Base-by-base conservation (phyloP, 2,888 invertebrate species). In the Lissonota sp. region DNA sequence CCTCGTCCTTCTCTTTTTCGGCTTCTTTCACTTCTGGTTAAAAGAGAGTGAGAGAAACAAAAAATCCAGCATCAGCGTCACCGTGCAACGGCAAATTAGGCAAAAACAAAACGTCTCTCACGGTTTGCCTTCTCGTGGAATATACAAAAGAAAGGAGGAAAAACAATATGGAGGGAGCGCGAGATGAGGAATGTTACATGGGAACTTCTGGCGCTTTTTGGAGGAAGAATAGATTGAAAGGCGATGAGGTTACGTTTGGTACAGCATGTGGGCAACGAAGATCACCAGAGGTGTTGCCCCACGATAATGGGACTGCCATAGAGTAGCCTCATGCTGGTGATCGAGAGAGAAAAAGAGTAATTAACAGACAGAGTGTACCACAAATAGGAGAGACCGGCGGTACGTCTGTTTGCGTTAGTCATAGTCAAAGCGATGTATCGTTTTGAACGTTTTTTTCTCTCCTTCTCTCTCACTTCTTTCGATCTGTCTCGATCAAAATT, bases 21-120 rank as follows among this genome's bases (percentile, higher is more conserved):
- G 79, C 57, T 79, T 71, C 78, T 66, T 66, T 79, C 62, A 12
- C 58, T 49, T 14, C 40, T 12, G 14, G 55, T 58, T 2, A n/a
- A 3, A 3, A 26, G 26, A 26, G 26, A 26, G 26, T 2, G 26
- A 26, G 26, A 26, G 58, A 39, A 57, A 67, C 53, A 8, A 66
- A 73, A 55, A 74, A 72, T 51, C 42, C 46, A 62, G 53, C 10
- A 78, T 64, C 67, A 53, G 44, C 77, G 79, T 82, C 76, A 79
- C 71, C 75, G 77, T 74, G 62, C 62, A 44, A 60, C 74, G 84
- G 86, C 85, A 89, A 89, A 90, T 89, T 90, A 87, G 88, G 88
- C 86, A 89, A 90, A 90, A 90, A 90, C 90, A 89, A 90, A 89
- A 89, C 84, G 83, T 85, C 83, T 84, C 84, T 82, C 82, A 71